Conservation (phyloP, 92 coral and sea anemone genomes). For the Zoanthus solanderi region DNA sequence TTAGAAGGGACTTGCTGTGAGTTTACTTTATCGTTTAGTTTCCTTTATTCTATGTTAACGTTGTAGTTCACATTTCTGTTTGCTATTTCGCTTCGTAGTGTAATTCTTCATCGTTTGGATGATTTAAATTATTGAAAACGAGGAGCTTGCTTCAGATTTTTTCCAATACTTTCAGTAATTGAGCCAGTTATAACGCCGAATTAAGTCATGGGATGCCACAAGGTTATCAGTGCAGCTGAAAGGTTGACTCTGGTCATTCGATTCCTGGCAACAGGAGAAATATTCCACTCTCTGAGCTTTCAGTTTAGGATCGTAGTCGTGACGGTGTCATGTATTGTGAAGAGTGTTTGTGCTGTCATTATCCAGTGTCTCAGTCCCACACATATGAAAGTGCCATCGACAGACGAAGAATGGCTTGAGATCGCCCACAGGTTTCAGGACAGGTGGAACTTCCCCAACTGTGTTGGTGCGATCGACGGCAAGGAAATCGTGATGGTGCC, state of each 20-base stretch:
- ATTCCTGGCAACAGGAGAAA: slow-evolving; percentile 65
- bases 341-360: slow-evolving; percentile 49
- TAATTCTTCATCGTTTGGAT: too few species aligned
- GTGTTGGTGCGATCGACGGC: slow-evolving; percentile 73
- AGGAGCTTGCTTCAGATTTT: too few species aligned
- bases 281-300: slow-evolving; percentile 59
- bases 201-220: too few species aligned
- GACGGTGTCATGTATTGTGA: slow-evolving; percentile 57
- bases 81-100: too few species aligned
- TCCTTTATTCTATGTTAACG: too few species aligned
- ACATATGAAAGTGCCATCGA: slow-evolving; percentile 49
- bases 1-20: too few species aligned
- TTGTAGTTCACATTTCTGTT: too few species aligned
- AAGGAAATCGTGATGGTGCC: slow-evolving; percentile 60
- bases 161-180: too few species aligned
- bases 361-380: slow-evolving; percentile 31
- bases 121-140: too few species aligned
- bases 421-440: slow-evolving; percentile 54
- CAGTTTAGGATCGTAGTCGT: slow-evolving; percentile 57
- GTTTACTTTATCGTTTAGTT: too few species aligned
- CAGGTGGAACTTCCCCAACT: slow-evolving; percentile 58
- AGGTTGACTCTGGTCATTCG: slow-evolving; percentile 1
- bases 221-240: too few species aligned
- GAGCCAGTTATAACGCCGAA: too few species aligned
- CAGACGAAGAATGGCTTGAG: slow-evolving; percentile 58